Percentiles rank a stretch among this genome's conserved stretches.
phyloP scores from a whole-genome alignment of 2,888 invertebrate species.

The Ephialtes manifestator region DNA sequence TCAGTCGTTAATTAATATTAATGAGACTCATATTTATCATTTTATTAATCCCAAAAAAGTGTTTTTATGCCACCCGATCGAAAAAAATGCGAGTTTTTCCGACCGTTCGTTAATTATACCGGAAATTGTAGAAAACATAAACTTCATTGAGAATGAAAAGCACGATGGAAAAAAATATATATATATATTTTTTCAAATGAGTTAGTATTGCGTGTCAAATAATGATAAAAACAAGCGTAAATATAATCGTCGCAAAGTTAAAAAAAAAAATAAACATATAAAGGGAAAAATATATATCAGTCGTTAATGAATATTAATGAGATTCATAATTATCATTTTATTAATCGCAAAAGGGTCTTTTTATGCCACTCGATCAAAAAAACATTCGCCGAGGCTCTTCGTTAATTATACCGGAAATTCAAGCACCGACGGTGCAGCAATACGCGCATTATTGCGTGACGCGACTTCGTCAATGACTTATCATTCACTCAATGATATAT shows the following conservation, averaged over 20 bases:
- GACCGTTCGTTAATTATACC: too few species aligned
- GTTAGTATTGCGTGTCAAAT: too few species aligned
- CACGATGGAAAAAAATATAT: too few species aligned
- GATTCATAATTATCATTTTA: slow-evolving; percentile 11
- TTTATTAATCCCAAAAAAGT: neutral
- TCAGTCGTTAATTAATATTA: neutral
- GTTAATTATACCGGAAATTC: slow-evolving; percentile 28
- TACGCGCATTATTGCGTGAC: neutral
- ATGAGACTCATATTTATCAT: slow-evolving; percentile 3
- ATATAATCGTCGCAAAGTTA: too few species aligned
- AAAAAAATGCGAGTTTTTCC: too few species aligned
- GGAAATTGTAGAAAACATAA: too few species aligned
- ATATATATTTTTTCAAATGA: too few species aligned
- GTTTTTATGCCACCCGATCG: neutral
- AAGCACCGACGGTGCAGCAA: neutral
- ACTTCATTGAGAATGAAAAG: too few species aligned
- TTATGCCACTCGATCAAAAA: neutral
- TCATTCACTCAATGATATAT: slow-evolving; percentile 29
- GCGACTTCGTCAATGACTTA: slow-evolving; percentile 19
- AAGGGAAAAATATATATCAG: neutral
- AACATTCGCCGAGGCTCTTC: slow-evolving; percentile 10
- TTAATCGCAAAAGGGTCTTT: neutral
- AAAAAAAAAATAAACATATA: too few species aligned
- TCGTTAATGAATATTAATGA: slow-evolving; percentile 1
- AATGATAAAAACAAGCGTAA: too few species aligned